Evolutionary conservation across 2,797 vertebrate species (phyloP).

Genomic region (Channa striata): DNA sequence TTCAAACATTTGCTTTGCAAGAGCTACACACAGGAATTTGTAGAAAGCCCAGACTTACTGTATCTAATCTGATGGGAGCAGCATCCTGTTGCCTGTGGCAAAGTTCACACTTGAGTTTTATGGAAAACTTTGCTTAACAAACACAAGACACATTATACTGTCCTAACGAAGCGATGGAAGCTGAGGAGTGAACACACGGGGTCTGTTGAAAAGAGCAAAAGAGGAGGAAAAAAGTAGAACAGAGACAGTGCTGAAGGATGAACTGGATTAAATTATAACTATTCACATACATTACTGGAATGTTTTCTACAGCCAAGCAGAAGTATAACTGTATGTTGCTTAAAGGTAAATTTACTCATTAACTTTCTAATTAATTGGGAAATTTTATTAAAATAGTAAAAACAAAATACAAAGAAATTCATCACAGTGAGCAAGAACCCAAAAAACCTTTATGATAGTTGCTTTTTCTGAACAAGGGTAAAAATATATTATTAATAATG

Average conservation of each 20-base stretch:
- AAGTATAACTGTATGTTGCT: too few relatives aligned
- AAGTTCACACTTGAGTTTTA: constrained; percentile 63
- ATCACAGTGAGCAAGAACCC: too few relatives aligned
- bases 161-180: constrained; percentile 62
- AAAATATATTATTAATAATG: too few relatives aligned
- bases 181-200: constrained; percentile 14
- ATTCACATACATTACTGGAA: too few relatives aligned
- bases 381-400: too few relatives aligned
- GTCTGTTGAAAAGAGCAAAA: constrained; percentile 12
- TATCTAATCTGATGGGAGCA: constrained; percentile 35
- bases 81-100: constrained; percentile 62
- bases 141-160: constrained; percentile 51
- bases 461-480: too few relatives aligned
- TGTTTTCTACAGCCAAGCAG: too few relatives aligned
- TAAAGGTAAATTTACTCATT: too few relatives aligned
- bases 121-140: constrained; percentile 53
- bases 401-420: too few relatives aligned
- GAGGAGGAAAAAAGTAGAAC: background rate
- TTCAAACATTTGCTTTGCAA: constrained; percentile 29
- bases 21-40: constrained; percentile 10
- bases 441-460: too few relatives aligned
- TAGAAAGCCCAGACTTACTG: background rate
- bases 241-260: background rate
- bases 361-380: too few relatives aligned
- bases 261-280: too few relatives aligned